Base-by-base conservation (phyloP, 1,140 invertebrate genomes). In the Campoletis sonorensis region DNA sequence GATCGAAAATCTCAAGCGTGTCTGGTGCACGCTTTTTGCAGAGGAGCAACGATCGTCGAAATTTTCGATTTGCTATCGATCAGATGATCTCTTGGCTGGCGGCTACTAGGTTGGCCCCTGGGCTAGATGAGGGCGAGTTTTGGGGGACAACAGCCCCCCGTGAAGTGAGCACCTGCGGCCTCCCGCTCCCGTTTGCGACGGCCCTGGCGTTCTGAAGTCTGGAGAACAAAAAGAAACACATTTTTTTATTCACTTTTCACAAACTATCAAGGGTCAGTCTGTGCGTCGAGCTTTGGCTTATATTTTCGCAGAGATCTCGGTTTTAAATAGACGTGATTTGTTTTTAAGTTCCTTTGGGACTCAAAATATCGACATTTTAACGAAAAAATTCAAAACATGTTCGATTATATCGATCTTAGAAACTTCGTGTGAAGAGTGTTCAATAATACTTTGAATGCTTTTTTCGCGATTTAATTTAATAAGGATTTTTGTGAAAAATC, bases 61-160 rank as follows among this genome's bases (percentile, higher is more conserved):
- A 49, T 33, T 40, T 26, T 82, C 15, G 86, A 86, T 75, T 87
- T 86, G 85, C 85, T 82, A 84, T 88, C 86, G 78, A 87, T 84
- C 90, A 90, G 79, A 86, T 89, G 87, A 87, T 85, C 84, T 89
- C 90, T 88, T 82, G 85, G 83, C 84, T 91, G 89, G 83, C 90
- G 88, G 87, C 89, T 90, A 88, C 90, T 89, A 88, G 86, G 87
- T 88, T 90, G 89, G 86, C 88, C 87, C 90, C 91, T 92, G 90
- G 90, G 91, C 91, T 92, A 92, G 90, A 92, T 92, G 87, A 92
- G 91, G 85, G 91, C 91, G 87, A 92, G 91, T 84, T 92, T 92
- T 87, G 91, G 91, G 77, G 91, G 91, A 71, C 91, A 92, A 83
- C 91, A 92, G 84, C 91, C 91, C 64, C 90, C 88, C 88, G 89